A percentile compares a stretch with the other conserved stretches of the same genome.
Evolutionary conservation across 2,113 vertebrate genomes (phyloP).

Genomic region (Prunella fulvescens): DNA sequence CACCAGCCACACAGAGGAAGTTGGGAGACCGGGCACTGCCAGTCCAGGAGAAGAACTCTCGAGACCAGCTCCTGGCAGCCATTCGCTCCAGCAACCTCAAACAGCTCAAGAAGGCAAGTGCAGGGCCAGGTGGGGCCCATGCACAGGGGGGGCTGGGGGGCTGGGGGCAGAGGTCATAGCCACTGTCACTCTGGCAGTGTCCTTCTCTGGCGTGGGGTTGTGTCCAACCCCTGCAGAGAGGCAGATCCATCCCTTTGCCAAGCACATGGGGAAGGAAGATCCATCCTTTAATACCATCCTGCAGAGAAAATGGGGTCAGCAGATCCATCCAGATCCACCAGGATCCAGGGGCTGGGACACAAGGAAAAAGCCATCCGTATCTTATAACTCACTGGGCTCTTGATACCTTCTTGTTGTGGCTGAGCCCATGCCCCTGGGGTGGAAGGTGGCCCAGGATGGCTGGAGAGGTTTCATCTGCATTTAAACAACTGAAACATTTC

Average conservation of each 20-base stretch:
- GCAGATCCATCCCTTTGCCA: background rate
- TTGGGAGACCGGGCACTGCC: slow-evolving; percentile 78
- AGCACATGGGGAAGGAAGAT: background rate
- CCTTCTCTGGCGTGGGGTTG: rapidly evolving
- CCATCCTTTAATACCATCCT: background rate
- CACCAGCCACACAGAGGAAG: slow-evolving; percentile 85
- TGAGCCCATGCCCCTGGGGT: background rate
- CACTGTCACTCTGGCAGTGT: background rate
- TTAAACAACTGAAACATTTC: background rate
- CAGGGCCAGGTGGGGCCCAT: background rate
- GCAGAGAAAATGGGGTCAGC: background rate
- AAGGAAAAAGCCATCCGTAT: background rate
- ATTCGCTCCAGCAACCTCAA: slow-evolving; percentile 88
- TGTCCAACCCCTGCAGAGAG: background rate
- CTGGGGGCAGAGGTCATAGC: background rate
- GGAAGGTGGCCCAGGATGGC: background rate
- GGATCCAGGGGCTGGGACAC: background rate
- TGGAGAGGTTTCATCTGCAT: background rate
- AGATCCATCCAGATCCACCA: background rate
- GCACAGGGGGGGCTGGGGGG: rapidly evolving
- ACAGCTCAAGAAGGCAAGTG: slow-evolving; percentile 89
- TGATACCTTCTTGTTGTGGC: rapidly evolving
- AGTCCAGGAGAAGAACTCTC: slow-evolving; percentile 83
- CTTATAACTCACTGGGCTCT: background rate
- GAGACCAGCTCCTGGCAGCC: slow-evolving; percentile 93